Evolutionary conservation across 2,113 vertebrate species (phyloP), one percentile per base, ranked within the genome.

Genomic region (Myiozetetes cayanensis): DNA sequence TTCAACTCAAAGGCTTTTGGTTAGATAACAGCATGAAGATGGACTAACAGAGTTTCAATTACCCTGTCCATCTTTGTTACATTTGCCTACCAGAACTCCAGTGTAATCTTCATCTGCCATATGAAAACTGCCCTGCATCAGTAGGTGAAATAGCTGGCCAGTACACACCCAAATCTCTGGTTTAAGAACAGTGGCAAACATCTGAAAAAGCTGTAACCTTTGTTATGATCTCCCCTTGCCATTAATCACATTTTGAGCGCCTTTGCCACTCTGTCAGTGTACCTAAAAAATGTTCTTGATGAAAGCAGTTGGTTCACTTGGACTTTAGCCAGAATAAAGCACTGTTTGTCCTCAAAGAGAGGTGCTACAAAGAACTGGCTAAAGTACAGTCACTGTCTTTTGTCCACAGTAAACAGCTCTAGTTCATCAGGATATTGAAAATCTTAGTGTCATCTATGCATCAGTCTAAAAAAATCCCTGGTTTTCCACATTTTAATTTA

Each of bases 121-220:
- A 30, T 35, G 27, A 85, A 80, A 78, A 55, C 31, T 59, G 22
- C 30, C 43, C 35, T 17, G 22, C 6, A 1, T 25, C 27, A 31
- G 13, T 9, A 63, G 43, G 55, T 71, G 82, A 77, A 73, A 49
- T 55, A 30, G 14, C 33, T 70, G 50, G 28, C 66, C 67, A 50
- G 30, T 22, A 50, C 25, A 5, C 20, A 50, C 43, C 50, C 23
- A 66, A 12, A 46, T 53, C 49, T 91, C 61, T 67, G 27, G 20
- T 55, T 80, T 59, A 33, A 76, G 30, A 68, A 28, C 27, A 49
- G 28, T 44, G 35, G 35, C 39, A 75, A 65, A 74, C 10, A 65
- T 52, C 82, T 88, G 75, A 80, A 92, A 83, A 94, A 56, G 39
- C 87, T 20, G 78, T 88, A 93, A 87, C 65, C 65, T 84, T 80